Evolutionary conservation across 2,888 invertebrate genomes (phyloP).

Genomic region (Achlya flavicornis): DNA sequence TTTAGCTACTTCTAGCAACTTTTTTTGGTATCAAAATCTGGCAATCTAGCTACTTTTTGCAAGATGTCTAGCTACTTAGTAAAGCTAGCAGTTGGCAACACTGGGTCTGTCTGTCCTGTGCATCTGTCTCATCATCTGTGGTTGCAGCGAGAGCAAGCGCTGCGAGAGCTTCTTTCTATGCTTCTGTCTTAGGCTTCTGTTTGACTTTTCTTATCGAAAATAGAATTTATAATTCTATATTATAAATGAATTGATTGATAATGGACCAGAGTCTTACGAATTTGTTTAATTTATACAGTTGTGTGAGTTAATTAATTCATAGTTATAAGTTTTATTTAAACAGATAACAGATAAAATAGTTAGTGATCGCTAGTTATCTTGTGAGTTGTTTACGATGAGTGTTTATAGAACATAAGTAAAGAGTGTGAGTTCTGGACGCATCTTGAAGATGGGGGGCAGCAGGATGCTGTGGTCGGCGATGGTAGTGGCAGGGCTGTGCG

Average conservation of each 20-base stretch:
- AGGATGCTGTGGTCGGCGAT: slow-evolving; percentile 29
- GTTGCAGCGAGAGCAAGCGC: too few species aligned
- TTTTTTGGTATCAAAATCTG: too few species aligned
- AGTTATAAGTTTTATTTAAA: neutral
- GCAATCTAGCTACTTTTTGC: too few species aligned
- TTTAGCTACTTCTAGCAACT: too few species aligned
- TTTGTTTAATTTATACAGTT: neutral
- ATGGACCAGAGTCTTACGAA: neutral
- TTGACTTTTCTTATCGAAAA: neutral
- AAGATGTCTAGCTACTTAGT: too few species aligned
- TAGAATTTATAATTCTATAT: neutral
- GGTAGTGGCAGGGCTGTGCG: slow-evolving; percentile 26
- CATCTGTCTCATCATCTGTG: too few species aligned
- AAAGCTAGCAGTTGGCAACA: too few species aligned
- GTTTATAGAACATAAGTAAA: neutral
- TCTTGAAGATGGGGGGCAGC: slow-evolving; percentile 24
- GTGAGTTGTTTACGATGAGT: slow-evolving; percentile 1
- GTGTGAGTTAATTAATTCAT: neutral
- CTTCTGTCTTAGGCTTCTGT: too few species aligned
- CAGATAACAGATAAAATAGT: too few species aligned
- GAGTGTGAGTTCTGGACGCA: neutral
- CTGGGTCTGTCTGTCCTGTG: too few species aligned
- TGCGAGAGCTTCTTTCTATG: too few species aligned
- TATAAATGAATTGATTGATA: neutral
- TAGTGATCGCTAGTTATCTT: neutral